Base-by-base conservation (phyloP, 2,797 vertebrate genomes). In the Synanceia verrucosa region DNA sequence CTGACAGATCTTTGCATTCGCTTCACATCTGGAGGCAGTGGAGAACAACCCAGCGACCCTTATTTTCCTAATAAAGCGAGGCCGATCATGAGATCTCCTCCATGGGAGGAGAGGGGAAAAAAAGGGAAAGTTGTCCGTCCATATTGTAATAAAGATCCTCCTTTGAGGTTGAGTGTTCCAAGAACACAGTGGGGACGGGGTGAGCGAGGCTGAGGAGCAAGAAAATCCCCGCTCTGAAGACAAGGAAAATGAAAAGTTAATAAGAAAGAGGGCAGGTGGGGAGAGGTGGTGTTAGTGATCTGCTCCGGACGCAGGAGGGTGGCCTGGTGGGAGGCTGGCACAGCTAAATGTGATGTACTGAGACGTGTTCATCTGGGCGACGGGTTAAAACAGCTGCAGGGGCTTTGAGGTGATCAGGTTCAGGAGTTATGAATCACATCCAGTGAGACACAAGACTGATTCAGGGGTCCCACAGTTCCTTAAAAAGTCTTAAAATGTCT, bases 221-320 rank as follows among this genome's bases (percentile, higher is more conserved):
- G 65, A 84, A 88, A 90, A 86, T 84, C 82, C 70, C 63, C 14
- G 1, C 11, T 65, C 47, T 79, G 79, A 89, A 79, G 82, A 68
- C 79, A 53, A 74, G 65, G 60, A 83, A 89, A 88, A 87, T 90
- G 81, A 88, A 91, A 91, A 84, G 81, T 88, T 83, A 91, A 85
- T 83, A 82, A 78, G 82, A 76, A 37, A 46, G 44, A 31, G 73
- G 28, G 66, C 37, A 37, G 44, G 48, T 37, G 66, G 57, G 73
- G 65, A 18, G 62, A 5, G 1, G 46, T 3, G 44, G 58, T 68
- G 86, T 87, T 82, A 84, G 80, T 50, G 79, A 90, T 88, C 82
- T 62, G 62, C 55, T 60, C 36, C 23, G 24, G 43, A 55, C 67
- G 2, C 86, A 77, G 78, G 48, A 62, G 69, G 85, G 80, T 80